Percentiles rank a stretch among this genome's conserved stretches.
phyloP scores from a whole-genome alignment of 92 coral and sea anemone species.

The Desmophyllum pertusum region DNA sequence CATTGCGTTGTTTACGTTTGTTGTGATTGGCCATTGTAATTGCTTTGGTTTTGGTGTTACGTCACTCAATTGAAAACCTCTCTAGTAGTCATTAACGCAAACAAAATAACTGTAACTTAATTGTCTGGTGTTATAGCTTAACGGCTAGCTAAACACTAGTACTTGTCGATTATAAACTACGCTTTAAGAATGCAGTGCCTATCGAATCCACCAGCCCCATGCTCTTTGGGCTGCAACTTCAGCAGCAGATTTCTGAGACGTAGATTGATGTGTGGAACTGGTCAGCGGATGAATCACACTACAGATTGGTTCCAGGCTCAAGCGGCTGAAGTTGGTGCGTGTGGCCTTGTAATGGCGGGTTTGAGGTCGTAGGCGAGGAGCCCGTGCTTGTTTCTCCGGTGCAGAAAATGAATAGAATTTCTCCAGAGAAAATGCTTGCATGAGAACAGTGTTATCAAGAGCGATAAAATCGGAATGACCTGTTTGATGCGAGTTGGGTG shows the following conservation, averaged over 20 bases:
- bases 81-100: not conserved
- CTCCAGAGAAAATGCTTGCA: constrained; percentile 13
- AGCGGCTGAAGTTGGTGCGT: constrained; percentile 47
- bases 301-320: constrained; percentile 42
- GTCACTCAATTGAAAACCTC: too few species aligned
- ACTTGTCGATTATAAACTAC: not conserved
- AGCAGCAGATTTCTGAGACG: not conserved
- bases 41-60: too few species aligned
- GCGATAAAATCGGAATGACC: not conserved
- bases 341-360: constrained; percentile 38
- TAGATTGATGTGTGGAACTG: not conserved
- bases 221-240: not conserved
- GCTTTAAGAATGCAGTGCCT: not conserved
- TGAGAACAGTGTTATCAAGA: constrained; percentile 17
- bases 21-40: too few species aligned
- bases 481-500: constrained; percentile 1
- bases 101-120: not conserved
- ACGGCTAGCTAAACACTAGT: not conserved
- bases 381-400: not conserved
- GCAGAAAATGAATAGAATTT: constrained; percentile 39
- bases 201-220: not conserved
- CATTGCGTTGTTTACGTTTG: too few species aligned
- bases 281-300: constrained; percentile 41
- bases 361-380: not conserved
- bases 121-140: not conserved